These are phyloP conservation scores for Notolepis coatsorum DNA, from an alignment of 2,797 vertebrate genomes.

Conservation along the genomic window DNA sequence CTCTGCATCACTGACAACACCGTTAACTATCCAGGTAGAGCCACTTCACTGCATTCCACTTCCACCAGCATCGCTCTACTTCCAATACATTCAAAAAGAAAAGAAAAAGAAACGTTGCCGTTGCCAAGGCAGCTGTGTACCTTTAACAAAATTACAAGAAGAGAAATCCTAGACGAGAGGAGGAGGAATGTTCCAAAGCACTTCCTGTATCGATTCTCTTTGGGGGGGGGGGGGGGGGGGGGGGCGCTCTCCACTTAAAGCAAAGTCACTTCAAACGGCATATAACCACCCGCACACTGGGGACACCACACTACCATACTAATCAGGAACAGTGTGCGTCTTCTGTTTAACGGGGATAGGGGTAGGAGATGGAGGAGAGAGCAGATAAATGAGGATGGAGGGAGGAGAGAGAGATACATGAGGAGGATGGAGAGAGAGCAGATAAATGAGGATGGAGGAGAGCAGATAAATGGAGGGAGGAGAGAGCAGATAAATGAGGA, in stretches of 20 bases:
- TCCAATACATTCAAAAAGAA: too few species aligned
- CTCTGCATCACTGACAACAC: too few species aligned
- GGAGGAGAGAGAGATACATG: too few species aligned
- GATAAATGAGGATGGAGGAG: not conserved
- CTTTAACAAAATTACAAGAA: too few species aligned
- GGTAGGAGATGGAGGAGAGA: not conserved
- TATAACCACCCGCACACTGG: not conserved
- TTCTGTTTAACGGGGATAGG: not conserved
- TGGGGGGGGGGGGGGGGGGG: conserved; percentile 38
- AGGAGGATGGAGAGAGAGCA: not conserved
- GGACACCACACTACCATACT: conserved; percentile 52
- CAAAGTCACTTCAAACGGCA: conserved; percentile 45
- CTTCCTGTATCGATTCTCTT: conserved; percentile 60
- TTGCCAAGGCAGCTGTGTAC: too few species aligned
- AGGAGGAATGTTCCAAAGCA: conserved; percentile 31
- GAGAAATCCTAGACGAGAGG: too few species aligned
- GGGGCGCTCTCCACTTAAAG: conserved; percentile 45
- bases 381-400: not conserved
- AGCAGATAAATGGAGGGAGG: too few species aligned
- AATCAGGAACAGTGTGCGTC: conserved; percentile 34
- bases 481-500: too few species aligned
- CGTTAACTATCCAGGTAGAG: too few species aligned
- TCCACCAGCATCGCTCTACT: too few species aligned
- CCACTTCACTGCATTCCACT: too few species aligned
- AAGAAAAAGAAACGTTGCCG: too few species aligned